Evolutionary conservation across 2,797 vertebrate species (phyloP).

Genomic region (Labroides dimidiatus): DNA sequence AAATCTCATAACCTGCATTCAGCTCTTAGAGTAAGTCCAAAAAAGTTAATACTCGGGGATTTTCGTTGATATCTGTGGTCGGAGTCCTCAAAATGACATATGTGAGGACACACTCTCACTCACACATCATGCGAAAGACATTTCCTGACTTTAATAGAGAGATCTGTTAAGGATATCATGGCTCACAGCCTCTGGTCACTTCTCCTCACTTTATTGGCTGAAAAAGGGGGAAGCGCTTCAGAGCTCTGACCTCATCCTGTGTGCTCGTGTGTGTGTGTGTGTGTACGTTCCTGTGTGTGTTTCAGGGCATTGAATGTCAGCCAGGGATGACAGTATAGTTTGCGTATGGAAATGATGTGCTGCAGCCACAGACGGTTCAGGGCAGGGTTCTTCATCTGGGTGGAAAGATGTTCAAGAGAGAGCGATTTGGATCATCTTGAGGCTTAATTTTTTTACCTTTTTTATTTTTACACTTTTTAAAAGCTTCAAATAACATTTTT

Average conservation of each 20-base stretch:
- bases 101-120: slow-evolving; percentile 2
- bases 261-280: not conserved
- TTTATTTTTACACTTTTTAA: not conserved
- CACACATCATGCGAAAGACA: slow-evolving; percentile 40
- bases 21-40: not conserved
- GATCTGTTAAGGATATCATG: slow-evolving; percentile 50
- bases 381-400: not conserved
- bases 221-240: slow-evolving; percentile 28
- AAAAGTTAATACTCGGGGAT: not conserved
- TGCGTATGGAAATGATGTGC: slow-evolving; percentile 40
- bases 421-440: too few species aligned
- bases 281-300: slow-evolving; percentile 1
- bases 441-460: not conserved
- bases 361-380: slow-evolving; percentile 2
- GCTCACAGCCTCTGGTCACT: slow-evolving; percentile 22
- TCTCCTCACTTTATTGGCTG: slow-evolving; percentile 16
- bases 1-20: not conserved
- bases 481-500: too few species aligned
- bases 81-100: not conserved
- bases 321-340: slow-evolving; percentile 36
- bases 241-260: slow-evolving; percentile 51
- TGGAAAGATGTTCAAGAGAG: too few species aligned
- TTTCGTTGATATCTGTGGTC: not conserved
- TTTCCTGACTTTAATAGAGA: slow-evolving; percentile 56
- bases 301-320: slow-evolving; percentile 18